These are phyloP conservation scores for Empis livida DNA, from an alignment of 2,888 invertebrate species.

Conservation along the genomic window DNA sequence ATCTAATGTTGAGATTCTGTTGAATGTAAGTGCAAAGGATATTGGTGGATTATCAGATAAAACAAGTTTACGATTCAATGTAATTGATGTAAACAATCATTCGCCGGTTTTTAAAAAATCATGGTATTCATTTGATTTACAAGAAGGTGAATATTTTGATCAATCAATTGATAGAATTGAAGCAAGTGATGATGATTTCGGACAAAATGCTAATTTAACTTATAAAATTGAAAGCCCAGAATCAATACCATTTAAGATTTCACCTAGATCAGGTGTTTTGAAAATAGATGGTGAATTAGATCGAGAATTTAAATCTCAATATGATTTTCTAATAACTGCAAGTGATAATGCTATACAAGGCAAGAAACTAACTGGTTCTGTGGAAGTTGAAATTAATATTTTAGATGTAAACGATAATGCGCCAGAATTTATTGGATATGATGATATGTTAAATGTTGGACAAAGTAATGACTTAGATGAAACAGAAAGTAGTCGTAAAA, in stretches of 20 bases:
- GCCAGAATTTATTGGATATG: slow-evolving; percentile 66
- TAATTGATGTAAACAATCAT: slow-evolving; percentile 73
- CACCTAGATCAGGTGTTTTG: slow-evolving; percentile 52
- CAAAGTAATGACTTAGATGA: slow-evolving; percentile 31
- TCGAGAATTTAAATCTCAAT: slow-evolving; percentile 56
- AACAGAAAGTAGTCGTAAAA: slow-evolving; percentile 26
- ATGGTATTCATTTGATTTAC: slow-evolving; percentile 69
- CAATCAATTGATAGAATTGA: slow-evolving; percentile 61
- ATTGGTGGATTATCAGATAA: slow-evolving; percentile 59
- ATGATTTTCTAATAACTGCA: slow-evolving; percentile 58
- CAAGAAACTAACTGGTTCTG: slow-evolving; percentile 52
- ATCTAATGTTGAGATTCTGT: slow-evolving; percentile 59
- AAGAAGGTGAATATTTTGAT: slow-evolving; percentile 62
- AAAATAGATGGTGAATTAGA: slow-evolving; percentile 65
- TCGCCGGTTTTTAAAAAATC: slow-evolving; percentile 69
- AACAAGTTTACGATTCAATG: slow-evolving; percentile 54
- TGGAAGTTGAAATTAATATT: slow-evolving; percentile 68
- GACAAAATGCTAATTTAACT: slow-evolving; percentile 63
- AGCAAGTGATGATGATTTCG: slow-evolving; percentile 69
- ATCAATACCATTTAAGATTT: slow-evolving; percentile 54
- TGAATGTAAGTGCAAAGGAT: slow-evolving; percentile 66
- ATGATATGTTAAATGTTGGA: slow-evolving; percentile 36
- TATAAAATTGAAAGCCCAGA: slow-evolving; percentile 48
- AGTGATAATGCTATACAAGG: slow-evolving; percentile 53
- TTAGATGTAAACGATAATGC: slow-evolving; percentile 75